Conservation (phyloP, 2,888 invertebrate genomes). For the Villa cingulata region DNA sequence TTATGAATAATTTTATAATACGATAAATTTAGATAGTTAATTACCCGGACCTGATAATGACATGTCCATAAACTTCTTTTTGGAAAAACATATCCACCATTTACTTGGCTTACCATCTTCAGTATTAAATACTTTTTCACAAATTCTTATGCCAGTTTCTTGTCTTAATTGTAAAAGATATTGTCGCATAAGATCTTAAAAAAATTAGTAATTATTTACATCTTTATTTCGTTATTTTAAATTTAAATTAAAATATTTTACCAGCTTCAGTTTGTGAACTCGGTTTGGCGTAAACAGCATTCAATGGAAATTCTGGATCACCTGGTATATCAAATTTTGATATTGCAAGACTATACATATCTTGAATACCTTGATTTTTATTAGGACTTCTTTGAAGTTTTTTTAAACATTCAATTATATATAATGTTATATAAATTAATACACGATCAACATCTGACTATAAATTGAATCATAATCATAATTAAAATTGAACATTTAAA, state of each 20-base stretch:
- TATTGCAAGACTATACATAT: constrained; percentile 92
- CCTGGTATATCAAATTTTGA: constrained; percentile 95
- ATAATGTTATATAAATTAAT: constrained; percentile 91
- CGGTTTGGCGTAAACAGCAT: constrained; percentile 89
- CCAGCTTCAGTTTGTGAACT: constrained; percentile 64
- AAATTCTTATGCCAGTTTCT: constrained; percentile 82
- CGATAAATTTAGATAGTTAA: constrained; percentile 18
- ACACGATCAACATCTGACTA: constrained; percentile 94
- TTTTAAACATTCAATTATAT: constrained; percentile 95
- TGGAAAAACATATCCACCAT: constrained; percentile 99
- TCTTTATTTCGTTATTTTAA: too few species aligned
- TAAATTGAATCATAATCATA: constrained; percentile 47
- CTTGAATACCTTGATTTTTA: constrained; percentile 80
- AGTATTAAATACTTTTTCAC: constrained; percentile 77
- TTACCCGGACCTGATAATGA: constrained; percentile 48
- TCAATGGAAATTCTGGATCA: constrained; percentile 85
- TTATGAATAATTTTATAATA: too few species aligned
- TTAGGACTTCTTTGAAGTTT: constrained; percentile 82
- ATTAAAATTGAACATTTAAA: not conserved
- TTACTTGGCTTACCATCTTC: constrained; percentile 94
- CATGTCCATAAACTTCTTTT: constrained; percentile 99
- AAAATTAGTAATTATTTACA: not conserved
- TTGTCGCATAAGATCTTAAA: constrained; percentile 72
- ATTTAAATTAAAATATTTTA: constrained; percentile 34
- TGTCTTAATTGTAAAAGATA: constrained; percentile 91